Evolutionary conservation across 1,140 invertebrate species (phyloP).

Genomic region (Luehdorfia chinensis): DNA sequence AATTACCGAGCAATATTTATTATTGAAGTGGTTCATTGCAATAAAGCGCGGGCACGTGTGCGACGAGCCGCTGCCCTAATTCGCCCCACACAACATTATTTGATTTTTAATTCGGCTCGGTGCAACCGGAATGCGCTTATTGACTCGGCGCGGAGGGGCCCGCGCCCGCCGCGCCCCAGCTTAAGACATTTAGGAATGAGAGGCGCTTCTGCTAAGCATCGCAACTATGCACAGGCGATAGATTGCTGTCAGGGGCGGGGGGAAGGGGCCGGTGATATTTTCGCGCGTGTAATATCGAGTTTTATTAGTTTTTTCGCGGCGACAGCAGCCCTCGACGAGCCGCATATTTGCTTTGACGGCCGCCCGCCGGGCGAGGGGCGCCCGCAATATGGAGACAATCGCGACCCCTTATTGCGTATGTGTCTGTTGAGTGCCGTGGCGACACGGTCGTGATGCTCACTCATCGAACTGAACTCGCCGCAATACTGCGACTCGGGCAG

Average conservation of each 20-base stretch:
- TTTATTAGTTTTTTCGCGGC: constrained; percentile 72
- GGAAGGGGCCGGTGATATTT: neutral
- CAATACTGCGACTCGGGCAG: too few species aligned
- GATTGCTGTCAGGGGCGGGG: neutral
- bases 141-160: constrained; percentile 30
- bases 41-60: neutral
- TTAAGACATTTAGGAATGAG: constrained; percentile 10
- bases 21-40: constrained; percentile 1
- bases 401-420: constrained; percentile 26
- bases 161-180: constrained; percentile 5
- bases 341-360: constrained; percentile 56
- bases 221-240: neutral
- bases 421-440: constrained; percentile 32
- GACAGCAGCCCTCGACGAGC: constrained; percentile 39
- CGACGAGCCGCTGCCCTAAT: neutral
- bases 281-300: constrained; percentile 49
- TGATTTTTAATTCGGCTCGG: constrained; percentile 68
- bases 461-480: too few species aligned
- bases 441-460: too few species aligned
- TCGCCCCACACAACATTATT: constrained; percentile 59
- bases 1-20: too few species aligned
- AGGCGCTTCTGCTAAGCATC: too few species aligned
- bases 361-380: constrained; percentile 19
- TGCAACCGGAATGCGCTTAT: constrained; percentile 56
- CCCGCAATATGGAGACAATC: constrained; percentile 25